Evolutionary conservation across 2,113 vertebrate species (phyloP).

Genomic region (Tetrao urogallus): DNA sequence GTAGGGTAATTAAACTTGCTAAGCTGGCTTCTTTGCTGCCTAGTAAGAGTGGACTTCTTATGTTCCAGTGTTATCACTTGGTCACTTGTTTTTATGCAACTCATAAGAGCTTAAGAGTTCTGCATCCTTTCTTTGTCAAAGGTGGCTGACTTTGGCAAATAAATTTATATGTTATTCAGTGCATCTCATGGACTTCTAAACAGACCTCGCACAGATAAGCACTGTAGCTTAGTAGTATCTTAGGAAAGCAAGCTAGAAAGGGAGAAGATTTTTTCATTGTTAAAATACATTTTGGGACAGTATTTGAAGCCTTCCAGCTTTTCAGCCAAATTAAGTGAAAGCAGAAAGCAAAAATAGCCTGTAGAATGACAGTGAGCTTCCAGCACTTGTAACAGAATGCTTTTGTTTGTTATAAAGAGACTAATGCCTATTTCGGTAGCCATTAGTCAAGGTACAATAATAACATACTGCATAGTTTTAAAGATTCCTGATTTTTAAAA

Average conservation of each 20-base stretch:
- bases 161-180: not conserved
- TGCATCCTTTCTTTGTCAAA: not conserved
- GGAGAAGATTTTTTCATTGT: not conserved
- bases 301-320: slow-evolving; percentile 13
- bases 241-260: not conserved
- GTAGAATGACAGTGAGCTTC: not conserved
- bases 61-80: not conserved
- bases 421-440: slow-evolving; percentile 14
- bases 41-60: not conserved
- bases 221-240: not conserved
- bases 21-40: not conserved
- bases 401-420: slow-evolving; percentile 25
- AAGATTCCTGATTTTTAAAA: slow-evolving; percentile 33
- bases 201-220: not conserved
- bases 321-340: slow-evolving; percentile 29
- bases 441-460: not conserved
- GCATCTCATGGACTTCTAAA: not conserved
- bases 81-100: not conserved
- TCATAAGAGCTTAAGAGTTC: not conserved
- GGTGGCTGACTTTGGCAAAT: not conserved
- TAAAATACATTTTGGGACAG: not conserved
- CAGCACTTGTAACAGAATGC: slow-evolving; percentile 7
- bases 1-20: not conserved
- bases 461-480: not conserved
- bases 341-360: slow-evolving; percentile 12